Evolutionary conservation across 1,140 invertebrate genomes (phyloP).

Genomic region (Calliphora vicina): DNA sequence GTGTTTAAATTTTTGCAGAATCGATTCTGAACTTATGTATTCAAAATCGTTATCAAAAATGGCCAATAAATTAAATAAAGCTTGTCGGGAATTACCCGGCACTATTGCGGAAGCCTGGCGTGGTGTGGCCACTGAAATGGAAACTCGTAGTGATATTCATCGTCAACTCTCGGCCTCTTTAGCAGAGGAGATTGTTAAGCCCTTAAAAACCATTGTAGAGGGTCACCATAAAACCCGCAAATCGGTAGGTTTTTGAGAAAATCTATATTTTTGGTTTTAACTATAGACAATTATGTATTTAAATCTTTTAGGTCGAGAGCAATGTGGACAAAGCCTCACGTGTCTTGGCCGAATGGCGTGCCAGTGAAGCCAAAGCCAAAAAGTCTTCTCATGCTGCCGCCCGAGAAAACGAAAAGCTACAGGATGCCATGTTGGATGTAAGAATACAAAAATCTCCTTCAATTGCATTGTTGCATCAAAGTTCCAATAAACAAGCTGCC

Average conservation of each 20-base stretch:
- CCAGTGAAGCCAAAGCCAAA: conserved; percentile 85
- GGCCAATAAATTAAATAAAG: conserved; percentile 84
- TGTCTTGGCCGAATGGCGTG: conserved; percentile 82
- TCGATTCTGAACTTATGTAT: conserved; percentile 88
- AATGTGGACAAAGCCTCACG: conserved; percentile 88
- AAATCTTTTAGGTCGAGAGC: conserved; percentile 74
- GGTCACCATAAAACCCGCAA: conserved; percentile 80
- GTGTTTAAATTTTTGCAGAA: conserved; percentile 67
- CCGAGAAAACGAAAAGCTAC: conserved; percentile 87
- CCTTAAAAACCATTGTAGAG: conserved; percentile 76
- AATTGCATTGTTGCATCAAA: conserved; percentile 65
- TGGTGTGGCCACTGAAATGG: conserved; percentile 88
- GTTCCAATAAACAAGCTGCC: conserved; percentile 56
- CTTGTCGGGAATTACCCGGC: conserved; percentile 79
- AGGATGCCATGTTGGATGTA: conserved; percentile 73
- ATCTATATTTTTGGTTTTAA: neutral
- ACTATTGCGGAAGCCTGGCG: conserved; percentile 89
- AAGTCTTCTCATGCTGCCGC: conserved; percentile 84
- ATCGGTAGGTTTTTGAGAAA: conserved; percentile 65
- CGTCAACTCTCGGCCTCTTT: conserved; percentile 80
- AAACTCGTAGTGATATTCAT: conserved; percentile 87
- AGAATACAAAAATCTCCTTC: conserved; percentile 63
- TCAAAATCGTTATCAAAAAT: conserved; percentile 89
- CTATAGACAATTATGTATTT: no score
- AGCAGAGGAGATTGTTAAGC: conserved; percentile 88